These are phyloP conservation scores for Atta cephalotes DNA, from an alignment of 1,140 invertebrate species.

Conservation along the genomic window DNA sequence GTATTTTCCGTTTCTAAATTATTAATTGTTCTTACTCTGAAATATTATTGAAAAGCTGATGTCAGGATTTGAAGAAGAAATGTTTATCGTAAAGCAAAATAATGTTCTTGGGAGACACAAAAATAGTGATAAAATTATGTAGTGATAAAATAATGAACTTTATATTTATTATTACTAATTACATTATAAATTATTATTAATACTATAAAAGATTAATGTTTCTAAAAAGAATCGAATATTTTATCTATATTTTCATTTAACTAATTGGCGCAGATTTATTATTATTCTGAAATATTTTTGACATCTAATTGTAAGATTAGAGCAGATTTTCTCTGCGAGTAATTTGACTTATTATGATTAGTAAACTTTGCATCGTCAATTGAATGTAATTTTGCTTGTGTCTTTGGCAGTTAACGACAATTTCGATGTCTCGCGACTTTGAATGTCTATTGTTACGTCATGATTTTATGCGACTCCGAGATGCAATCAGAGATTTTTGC, in stretches of 20 bases:
- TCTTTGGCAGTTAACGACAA: background rate
- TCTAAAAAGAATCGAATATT: too few species aligned
- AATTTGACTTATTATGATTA: background rate
- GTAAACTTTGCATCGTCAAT: background rate
- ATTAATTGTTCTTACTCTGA: background rate
- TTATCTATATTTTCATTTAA: background rate
- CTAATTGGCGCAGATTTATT: background rate
- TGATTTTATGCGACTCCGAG: conserved; percentile 17
- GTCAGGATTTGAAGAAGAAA: too few species aligned
- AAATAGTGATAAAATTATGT: too few species aligned
- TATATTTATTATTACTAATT: too few species aligned
- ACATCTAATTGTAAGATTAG: background rate
- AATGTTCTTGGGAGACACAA: too few species aligned
- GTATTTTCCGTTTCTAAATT: background rate
- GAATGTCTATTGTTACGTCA: conserved; percentile 42
- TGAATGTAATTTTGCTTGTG: conserved; percentile 18
- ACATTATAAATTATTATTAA: too few species aligned
- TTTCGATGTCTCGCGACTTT: conserved; percentile 2
- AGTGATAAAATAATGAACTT: too few species aligned
- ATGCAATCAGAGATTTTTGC: conserved; percentile 66
- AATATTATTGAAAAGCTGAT: background rate
- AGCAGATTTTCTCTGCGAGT: conserved; percentile 3
- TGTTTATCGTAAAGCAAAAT: too few species aligned
- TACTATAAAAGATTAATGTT: too few species aligned
- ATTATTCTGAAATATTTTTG: conserved; percentile 12